Conservation (phyloP, 2,797 vertebrate genomes). For the Ibycter americanus region DNA sequence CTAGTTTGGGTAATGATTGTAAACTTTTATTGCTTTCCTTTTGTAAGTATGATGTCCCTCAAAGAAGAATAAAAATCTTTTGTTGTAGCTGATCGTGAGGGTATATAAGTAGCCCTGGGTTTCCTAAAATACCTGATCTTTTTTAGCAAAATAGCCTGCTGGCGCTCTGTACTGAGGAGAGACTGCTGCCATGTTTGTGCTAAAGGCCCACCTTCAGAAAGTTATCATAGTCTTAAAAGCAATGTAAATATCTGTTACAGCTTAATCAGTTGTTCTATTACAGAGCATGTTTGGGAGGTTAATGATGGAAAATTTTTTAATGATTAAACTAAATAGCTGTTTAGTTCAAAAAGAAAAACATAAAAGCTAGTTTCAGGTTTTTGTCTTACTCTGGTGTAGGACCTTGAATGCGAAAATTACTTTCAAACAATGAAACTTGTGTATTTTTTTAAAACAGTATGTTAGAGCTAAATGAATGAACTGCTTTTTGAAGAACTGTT, state of each 20-base stretch:
- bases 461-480: not conserved
- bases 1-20: not conserved
- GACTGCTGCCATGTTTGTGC: not conserved
- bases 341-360: not conserved
- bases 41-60: not conserved
- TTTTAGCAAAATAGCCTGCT: not conserved
- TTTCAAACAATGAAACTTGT: not conserved
- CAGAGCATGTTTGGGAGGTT: not conserved
- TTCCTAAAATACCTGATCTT: not conserved
- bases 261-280: not conserved
- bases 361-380: not conserved
- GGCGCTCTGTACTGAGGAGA: not conserved
- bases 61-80: not conserved
- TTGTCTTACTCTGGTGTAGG: not conserved
- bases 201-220: not conserved
- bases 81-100: not conserved
- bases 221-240: not conserved
- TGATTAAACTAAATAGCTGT: not conserved
- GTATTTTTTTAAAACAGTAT: not conserved
- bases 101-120: not conserved
- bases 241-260: not conserved
- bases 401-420: not conserved
- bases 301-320: not conserved
- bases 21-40: slow-evolving; percentile 34
- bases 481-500: not conserved